Evolutionary conservation across 2,113 vertebrate genomes (phyloP), one percentile per base, ranked within the genome.

Genomic region (Peromyscus maniculatus): DNA sequence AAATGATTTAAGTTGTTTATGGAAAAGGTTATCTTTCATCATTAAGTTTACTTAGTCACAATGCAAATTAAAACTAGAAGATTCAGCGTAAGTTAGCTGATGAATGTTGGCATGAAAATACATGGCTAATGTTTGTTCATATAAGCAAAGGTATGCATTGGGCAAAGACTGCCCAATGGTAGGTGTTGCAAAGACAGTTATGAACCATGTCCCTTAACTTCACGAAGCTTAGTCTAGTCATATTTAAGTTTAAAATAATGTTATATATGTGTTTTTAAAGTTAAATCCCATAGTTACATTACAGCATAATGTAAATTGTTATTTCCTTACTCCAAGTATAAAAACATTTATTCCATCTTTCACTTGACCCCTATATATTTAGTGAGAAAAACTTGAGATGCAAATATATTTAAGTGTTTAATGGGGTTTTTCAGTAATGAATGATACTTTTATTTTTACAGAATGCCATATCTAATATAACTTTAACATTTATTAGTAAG

Each of bases 321-420:
- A 39, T 86, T 95, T 97, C 80, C 31, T 80, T 55, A 75, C 16
- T 80, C 17, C 64, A 77, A 92, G 87, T 93, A 79, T 22, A 84
- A 74, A 97, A 94, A 24, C 8, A 26, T 84, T 96, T 55, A 55
- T 91, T 72, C 24, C n/a, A 36, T 87, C 13, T 80, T 93, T 94
- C 78, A 79, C 7, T 87, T 91, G 26, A 89, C n/a, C 87, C 67
- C 9, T 11, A 49, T 87, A 16, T 72, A 79, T 94, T 15, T 93
- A 46, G 36, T 88, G 26, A 46, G 75, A 92, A 94, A 39, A 94
- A 4, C 52, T 90, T 84, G 90, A 95, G 43, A 82, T 33, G 71
- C 6, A 95, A 93, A 87, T 36, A 80, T 86, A 67, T 79, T 95
- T 92, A 96, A 89, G 1, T 93, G 11, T 94, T 90, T 95, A 87